A percentile compares a stretch with the other conserved stretches of the same genome.
Conservation (phyloP, 2,888 invertebrate species). For the Epinotia ramella region DNA sequence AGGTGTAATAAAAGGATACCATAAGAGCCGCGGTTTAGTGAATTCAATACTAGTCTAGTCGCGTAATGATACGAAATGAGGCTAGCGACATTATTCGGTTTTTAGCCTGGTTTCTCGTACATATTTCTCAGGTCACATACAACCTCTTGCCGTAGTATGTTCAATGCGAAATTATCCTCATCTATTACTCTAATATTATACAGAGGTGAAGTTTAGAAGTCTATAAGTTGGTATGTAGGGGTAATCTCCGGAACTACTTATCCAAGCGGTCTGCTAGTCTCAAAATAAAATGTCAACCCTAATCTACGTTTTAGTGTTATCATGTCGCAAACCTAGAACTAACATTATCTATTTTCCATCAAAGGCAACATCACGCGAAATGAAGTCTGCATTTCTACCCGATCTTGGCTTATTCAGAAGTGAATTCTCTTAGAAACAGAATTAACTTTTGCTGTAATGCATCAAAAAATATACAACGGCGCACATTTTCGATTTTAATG, state of each 20-base stretch:
- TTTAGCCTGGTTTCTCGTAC: background rate
- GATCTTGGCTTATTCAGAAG: too few species aligned
- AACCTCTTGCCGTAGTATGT: background rate
- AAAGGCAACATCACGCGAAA: slow-evolving; percentile 4
- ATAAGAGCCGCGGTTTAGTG: slow-evolving; percentile 5
- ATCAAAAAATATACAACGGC: too few species aligned
- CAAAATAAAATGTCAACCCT: background rate
- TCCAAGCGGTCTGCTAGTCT: too few species aligned
- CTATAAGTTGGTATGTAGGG: background rate
- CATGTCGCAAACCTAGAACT: background rate
- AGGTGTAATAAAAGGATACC: slow-evolving; percentile 24
- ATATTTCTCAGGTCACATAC: background rate
- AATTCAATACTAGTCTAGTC: slow-evolving; percentile 17
- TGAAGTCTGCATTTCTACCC: background rate
- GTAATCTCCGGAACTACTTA: too few species aligned
- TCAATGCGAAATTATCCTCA: background rate
- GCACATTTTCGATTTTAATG: too few species aligned
- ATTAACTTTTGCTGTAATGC: too few species aligned
- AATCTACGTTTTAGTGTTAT: background rate
- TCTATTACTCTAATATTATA: background rate
- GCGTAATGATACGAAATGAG: background rate
- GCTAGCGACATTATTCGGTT: background rate
- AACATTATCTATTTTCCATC: slow-evolving; percentile 11
- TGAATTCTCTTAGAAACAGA: too few species aligned
- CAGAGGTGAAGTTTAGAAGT: background rate